Percentiles rank a stretch among this genome's conserved stretches.
These are phyloP conservation scores for Machimus atricapillus DNA, from an alignment of 2,888 invertebrate genomes.

Conservation along the genomic window DNA sequence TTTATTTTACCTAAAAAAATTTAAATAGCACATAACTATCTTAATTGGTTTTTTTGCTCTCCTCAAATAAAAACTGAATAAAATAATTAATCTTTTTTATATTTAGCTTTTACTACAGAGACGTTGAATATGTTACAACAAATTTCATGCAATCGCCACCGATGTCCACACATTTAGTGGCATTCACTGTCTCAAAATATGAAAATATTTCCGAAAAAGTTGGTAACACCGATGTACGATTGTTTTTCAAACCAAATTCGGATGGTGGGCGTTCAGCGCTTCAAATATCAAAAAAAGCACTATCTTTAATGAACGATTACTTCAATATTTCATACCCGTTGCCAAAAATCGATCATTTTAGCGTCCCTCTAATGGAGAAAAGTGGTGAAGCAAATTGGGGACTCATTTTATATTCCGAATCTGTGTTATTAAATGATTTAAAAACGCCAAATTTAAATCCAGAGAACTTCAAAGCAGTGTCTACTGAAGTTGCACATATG, in stretches of 20 bases:
- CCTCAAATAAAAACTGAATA: too few relatives aligned
- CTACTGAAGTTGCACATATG: conserved; percentile 73
- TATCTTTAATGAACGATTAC: conserved; percentile 73
- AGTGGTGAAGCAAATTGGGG: conserved; percentile 97
- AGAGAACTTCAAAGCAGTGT: conserved; percentile 67
- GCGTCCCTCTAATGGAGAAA: conserved; percentile 81
- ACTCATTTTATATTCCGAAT: conserved; percentile 69
- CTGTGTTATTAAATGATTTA: conserved; percentile 55
- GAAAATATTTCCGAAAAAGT: conserved; percentile 50
- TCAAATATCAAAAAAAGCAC: conserved; percentile 73
- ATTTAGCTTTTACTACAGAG: not conserved
- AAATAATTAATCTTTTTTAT: too few relatives aligned
- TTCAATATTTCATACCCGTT: conserved; percentile 77
- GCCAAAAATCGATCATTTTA: conserved; percentile 86
- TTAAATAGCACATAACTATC: too few relatives aligned
- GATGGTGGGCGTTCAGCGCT: conserved; percentile 70
- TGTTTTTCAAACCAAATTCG: conserved; percentile 39
- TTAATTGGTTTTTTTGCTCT: too few relatives aligned
- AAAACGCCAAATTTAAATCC: not conserved
- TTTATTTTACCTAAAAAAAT: too few relatives aligned
- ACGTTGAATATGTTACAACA: conserved; percentile 50
- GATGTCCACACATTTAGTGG: conserved; percentile 84
- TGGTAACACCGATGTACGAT: conserved; percentile 39
- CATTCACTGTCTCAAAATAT: conserved; percentile 75
- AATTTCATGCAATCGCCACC: conserved; percentile 63